phyloP scores from a whole-genome alignment of 2,113 vertebrate species.

The Phrynocephalus versicolor region DNA sequence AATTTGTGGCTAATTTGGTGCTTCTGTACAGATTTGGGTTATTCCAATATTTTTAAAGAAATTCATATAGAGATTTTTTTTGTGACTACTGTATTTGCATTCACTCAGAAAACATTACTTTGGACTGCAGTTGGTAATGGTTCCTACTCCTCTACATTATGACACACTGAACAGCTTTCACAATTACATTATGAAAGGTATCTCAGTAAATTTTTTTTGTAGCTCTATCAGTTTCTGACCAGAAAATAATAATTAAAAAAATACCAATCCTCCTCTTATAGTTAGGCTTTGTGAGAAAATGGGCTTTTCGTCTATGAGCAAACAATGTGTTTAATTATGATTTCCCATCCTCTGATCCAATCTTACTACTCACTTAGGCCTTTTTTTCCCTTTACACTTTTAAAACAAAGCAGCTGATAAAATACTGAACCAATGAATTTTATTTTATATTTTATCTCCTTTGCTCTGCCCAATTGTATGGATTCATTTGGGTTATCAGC shows the following conservation, averaged over 20 bases:
- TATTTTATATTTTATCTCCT: conserved; percentile 29
- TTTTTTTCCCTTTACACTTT: conserved; percentile 11
- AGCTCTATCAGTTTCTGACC: conserved; percentile 61
- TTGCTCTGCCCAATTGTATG: conserved; percentile 56
- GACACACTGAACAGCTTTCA: conserved; percentile 37
- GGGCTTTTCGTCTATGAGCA: conserved; percentile 59
- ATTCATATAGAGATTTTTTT: too few species aligned
- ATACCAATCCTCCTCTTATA: conserved; percentile 25
- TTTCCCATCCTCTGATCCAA: conserved; percentile 30
- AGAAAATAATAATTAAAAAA: conserved; percentile 41
- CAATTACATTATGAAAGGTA: conserved; percentile 50
- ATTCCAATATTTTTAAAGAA: background rate
- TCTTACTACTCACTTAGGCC: conserved; percentile 35
- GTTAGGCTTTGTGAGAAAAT: conserved; percentile 25
- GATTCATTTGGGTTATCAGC: conserved; percentile 79
- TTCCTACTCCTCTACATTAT: conserved; percentile 6
- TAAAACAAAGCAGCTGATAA: conserved; percentile 76
- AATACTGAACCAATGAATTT: conserved; percentile 72
- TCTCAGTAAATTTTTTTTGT: conserved; percentile 37
- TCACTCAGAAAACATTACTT: background rate
- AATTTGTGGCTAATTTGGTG: background rate
- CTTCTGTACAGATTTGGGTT: background rate
- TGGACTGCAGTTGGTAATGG: background rate
- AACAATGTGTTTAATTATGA: conserved; percentile 52
- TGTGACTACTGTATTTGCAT: too few species aligned